Base-by-base conservation (phyloP, 2,888 invertebrate genomes). In the Theretra japonica region DNA sequence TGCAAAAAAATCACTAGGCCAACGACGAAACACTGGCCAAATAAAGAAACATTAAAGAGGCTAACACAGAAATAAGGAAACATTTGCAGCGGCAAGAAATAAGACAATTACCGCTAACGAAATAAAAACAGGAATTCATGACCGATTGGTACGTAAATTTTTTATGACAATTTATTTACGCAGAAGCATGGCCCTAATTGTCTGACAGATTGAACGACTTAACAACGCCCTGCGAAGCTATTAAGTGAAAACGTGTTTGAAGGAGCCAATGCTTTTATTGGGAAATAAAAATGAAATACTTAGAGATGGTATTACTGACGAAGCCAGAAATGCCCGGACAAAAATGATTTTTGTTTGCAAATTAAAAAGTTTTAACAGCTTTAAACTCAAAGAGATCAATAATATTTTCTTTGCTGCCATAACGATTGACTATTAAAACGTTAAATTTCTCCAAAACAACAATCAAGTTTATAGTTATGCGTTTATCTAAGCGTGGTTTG, bases 91-190 rank as follows among this genome's bases (percentile, higher is more conserved):
- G n/a, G 1, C 41, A 41, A 65, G 33, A 41, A 41, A 21, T 11
- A 21, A 41, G 21, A 65, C 62, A 65, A 65, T 65, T 65, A 41
- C 62, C 62, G 62, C 62, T 41, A 41, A 65, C 41, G 41, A 65
- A 65, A 65, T 65, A 41, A 62, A 62, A 65, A 65, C 62, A 41
- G 11, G 4, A 41, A 41, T 41, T 65, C 62, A 41, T 23, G 41
- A 41, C 62, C 23, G 62, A 65, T 65, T 21, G 62, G 62, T 25
- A 59, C 25, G 58, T 60, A 60, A 25, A 60, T 41, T 65, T 53
- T 65, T 65, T 65, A 65, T 65, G 21, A 41, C 41, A 65, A 41
- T 65, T 62, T 41, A 65, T 65, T 65, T 65, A 48, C 62, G 62
- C 41, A 23, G n/a, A 53, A 41, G 41, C 8, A 11, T 21, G 21